Evolutionary conservation across 2,797 vertebrate genomes (phyloP), one percentile per base, ranked within the genome.

Genomic region (Dallia pectoralis): DNA sequence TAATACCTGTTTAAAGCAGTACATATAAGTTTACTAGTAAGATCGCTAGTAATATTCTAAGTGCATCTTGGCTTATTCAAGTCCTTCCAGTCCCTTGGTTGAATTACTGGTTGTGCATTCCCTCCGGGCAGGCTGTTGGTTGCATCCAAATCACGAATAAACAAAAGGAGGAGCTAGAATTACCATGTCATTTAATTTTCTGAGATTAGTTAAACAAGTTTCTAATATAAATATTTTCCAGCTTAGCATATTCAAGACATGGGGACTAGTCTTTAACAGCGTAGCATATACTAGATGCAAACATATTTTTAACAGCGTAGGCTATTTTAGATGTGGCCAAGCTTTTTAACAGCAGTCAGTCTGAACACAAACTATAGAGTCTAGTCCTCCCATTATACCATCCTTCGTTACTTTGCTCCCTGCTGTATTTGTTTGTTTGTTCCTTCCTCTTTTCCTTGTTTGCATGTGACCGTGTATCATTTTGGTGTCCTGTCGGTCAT

Each of bases 401-500:
- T 81, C 72, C 93, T 93, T 93, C 91, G 77, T 93, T 71, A 89
- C 9, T 14, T 15, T 15, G 49, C 19, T 66, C 32, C 36, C 27
- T 36, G 33, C 33, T 36, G 3, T 36, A 7, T n/a, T n/a, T n/a
- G n/a, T n/a, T 44, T 44, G 8, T 44, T 44, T 8, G 3, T 32
- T 64, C 62, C 63, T 33, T 62, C 61, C 61, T 14, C 61, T 63
- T 4, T 63, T 32, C 61, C 4, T 2, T 32, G 27, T 32, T 29
- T 30, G 27, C 61, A 15, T 63, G 11, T 63, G 15, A 32, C 61
- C 18, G 27, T 25, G 2, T 30, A 32, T 29, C 61, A 63, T 16
- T 63, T 29, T 29, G 18, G 29, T 56, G 9, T 11, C 33, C 65
- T 14, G 25, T 25, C 25, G 19, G n/a, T 14, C n/a, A 12, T n/a